These are phyloP conservation scores for Aphis gossypii DNA, from an alignment of 1,140 invertebrate species.

Conservation along the genomic window DNA sequence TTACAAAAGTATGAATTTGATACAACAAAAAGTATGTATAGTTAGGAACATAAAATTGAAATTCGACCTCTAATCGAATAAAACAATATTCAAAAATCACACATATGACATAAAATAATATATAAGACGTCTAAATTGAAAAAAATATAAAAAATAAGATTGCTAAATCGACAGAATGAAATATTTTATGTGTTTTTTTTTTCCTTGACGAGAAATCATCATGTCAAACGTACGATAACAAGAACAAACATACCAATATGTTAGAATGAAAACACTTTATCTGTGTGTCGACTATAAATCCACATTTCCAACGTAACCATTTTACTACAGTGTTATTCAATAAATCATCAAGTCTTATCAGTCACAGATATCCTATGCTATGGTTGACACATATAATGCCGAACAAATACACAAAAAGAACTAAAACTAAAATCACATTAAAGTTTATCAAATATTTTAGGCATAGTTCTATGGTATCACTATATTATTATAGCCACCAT, in stretches of 20 bases:
- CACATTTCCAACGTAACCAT: neutral
- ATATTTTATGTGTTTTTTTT: neutral
- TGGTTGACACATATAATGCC: neutral
- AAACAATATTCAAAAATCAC: neutral
- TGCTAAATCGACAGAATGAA: neutral
- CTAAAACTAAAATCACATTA: neutral
- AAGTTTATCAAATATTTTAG: neutral
- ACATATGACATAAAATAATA: neutral
- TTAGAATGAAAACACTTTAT: neutral
- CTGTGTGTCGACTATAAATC: neutral
- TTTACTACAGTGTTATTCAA: neutral
- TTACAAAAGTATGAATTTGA: neutral
- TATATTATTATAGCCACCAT: neutral
- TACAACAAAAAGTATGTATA: neutral
- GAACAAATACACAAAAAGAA: neutral
- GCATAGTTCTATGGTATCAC: neutral
- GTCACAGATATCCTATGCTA: neutral
- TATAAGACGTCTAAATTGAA: neutral
- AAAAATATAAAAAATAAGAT: neutral
- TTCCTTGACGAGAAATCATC: neutral
- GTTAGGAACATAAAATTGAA: neutral
- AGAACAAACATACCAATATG: neutral
- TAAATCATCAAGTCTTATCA: neutral
- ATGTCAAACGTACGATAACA: slow-evolving; percentile 16
- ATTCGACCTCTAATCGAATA: neutral